Conservation (phyloP, 2,113 vertebrate species). For the Elephantulus edwardii region DNA sequence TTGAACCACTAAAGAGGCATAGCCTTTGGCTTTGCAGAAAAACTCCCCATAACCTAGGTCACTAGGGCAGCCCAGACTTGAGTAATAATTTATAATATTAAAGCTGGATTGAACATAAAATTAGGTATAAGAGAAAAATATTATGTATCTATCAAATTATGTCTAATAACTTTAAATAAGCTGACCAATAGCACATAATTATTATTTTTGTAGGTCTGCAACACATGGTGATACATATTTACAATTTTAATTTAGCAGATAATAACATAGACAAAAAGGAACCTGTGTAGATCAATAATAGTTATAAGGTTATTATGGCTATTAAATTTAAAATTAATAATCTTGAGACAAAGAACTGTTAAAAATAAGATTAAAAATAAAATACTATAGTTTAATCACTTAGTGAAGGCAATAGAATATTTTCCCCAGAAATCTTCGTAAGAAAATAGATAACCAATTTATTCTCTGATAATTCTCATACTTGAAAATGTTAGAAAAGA, state of each 20-base stretch:
- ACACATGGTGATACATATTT: slow-evolving; percentile 64
- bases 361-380: slow-evolving; percentile 67
- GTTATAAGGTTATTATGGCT: slow-evolving; percentile 41
- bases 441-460: slow-evolving; percentile 77
- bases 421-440: slow-evolving; percentile 72
- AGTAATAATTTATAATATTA: slow-evolving; percentile 4
- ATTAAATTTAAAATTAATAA: slow-evolving; percentile 62
- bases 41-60: too few species aligned
- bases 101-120: not conserved
- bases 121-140: not conserved
- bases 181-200: not conserved
- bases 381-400: slow-evolving; percentile 80
- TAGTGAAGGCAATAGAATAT: slow-evolving; percentile 78
- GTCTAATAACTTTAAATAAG: slow-evolving; percentile 44
- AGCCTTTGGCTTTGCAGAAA: too few species aligned
- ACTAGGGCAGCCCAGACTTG: too few species aligned
- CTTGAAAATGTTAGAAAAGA: slow-evolving; percentile 72
- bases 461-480: slow-evolving; percentile 72
- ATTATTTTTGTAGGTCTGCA: slow-evolving; percentile 50
- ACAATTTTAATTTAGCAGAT: slow-evolving; percentile 50
- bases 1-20: too few species aligned
- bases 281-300: slow-evolving; percentile 68
- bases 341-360: slow-evolving; percentile 39
- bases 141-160: not conserved
- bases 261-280: slow-evolving; percentile 38